Conservation (phyloP, 2,888 invertebrate species). For the Meteorus colon region DNA sequence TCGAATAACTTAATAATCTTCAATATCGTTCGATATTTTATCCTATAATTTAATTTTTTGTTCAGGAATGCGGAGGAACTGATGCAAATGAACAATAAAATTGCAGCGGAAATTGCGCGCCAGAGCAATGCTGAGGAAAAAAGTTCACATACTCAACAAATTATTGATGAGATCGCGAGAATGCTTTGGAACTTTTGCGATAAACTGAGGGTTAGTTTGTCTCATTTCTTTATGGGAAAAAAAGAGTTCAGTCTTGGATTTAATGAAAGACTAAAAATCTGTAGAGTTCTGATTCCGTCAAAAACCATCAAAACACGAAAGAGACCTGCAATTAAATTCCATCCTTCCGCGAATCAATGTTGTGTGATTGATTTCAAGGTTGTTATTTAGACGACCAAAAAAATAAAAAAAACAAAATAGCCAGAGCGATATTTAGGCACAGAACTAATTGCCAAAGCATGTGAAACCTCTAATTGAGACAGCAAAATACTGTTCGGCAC, state of each 20-base stretch:
- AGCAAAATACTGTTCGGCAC: conserved; percentile 45
- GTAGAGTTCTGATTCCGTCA: not conserved
- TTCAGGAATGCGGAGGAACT: conserved; percentile 84
- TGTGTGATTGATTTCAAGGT: conserved; percentile 37
- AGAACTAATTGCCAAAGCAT: conserved; percentile 38
- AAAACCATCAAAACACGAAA: conserved; percentile 15
- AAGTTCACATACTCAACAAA: conserved; percentile 60
- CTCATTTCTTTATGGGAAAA: not conserved
- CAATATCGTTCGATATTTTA: not conserved
- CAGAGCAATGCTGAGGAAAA: conserved; percentile 70
- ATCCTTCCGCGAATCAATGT: conserved; percentile 29
- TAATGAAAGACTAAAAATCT: conserved; percentile 24
- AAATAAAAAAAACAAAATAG: conserved; percentile 6
- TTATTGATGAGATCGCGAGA: conserved; percentile 53
- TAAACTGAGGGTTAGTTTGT: conserved; percentile 59
- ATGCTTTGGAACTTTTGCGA: conserved; percentile 61
- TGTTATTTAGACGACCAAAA: conserved; percentile 14
- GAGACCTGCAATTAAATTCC: conserved; percentile 32
- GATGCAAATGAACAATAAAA: conserved; percentile 78
- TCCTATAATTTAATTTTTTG: conserved; percentile 53
- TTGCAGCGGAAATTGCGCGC: conserved; percentile 74
- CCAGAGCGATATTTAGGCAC: not conserved
- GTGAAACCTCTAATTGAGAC: conserved; percentile 60
- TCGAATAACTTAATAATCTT: not conserved
- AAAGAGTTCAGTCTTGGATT: not conserved